A percentile compares a stretch with the other conserved stretches of the same genome.
phyloP scores from a whole-genome alignment of 2,113 vertebrate genomes.

The Calypte anna region DNA sequence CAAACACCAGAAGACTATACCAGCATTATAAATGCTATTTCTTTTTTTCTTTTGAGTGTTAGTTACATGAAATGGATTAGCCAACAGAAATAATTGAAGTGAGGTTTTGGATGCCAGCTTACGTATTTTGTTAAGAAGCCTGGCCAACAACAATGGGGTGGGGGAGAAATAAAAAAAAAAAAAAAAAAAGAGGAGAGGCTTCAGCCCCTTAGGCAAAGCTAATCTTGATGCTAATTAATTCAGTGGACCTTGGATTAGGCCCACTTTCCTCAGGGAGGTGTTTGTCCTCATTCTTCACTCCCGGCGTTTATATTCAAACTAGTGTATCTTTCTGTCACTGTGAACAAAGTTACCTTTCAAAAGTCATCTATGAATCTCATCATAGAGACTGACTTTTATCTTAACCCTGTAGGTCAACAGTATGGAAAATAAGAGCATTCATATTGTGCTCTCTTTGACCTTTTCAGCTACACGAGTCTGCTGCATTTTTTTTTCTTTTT shows the following conservation, averaged over 20 bases:
- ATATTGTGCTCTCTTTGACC: slow-evolving; percentile 47
- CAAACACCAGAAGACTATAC: background rate
- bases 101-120: background rate
- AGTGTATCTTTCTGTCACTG: slow-evolving; percentile 18
- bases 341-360: slow-evolving; percentile 69
- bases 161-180: too few species aligned
- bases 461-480: slow-evolving; percentile 55
- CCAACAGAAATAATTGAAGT: background rate
- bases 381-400: slow-evolving; percentile 60
- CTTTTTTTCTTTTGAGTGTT: background rate
- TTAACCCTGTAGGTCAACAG: slow-evolving; percentile 63
- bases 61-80: slow-evolving; percentile 3
- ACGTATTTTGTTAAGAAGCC: background rate
- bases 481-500: background rate
- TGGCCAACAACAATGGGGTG: background rate
- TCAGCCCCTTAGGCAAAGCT: slow-evolving; percentile 8
- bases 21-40: background rate
- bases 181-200: background rate
- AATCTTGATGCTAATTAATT: slow-evolving; percentile 50
- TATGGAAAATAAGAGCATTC: slow-evolving; percentile 57
- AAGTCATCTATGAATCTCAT: slow-evolving; percentile 68
- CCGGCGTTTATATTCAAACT: slow-evolving; percentile 39
- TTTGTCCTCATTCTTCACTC: slow-evolving; percentile 53
- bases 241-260: slow-evolving; percentile 44
- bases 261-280: slow-evolving; percentile 35